These are phyloP conservation scores for Chrysochloris asiatica DNA, from an alignment of 2,113 vertebrate genomes.

Conservation along the genomic window DNA sequence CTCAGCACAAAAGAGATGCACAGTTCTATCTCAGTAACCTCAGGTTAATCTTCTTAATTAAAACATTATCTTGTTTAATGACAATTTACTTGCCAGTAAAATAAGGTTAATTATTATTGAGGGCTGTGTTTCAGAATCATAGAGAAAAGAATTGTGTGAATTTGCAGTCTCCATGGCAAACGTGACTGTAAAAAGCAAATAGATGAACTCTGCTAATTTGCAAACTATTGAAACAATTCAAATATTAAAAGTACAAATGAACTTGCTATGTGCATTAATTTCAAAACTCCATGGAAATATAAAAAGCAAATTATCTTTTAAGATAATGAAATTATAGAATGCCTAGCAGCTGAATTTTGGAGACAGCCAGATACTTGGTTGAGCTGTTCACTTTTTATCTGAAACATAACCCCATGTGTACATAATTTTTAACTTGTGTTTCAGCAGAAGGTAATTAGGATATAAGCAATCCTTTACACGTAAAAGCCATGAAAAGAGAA, in stretches of 20 bases:
- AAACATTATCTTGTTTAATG: slow-evolving; percentile 82
- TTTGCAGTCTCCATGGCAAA: slow-evolving; percentile 52
- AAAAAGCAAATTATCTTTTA: slow-evolving; percentile 22
- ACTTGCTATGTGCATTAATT: slow-evolving; percentile 34
- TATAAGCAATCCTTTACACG: not conserved
- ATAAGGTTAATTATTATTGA: slow-evolving; percentile 83
- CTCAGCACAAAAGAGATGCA: slow-evolving; percentile 78
- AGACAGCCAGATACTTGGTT: not conserved
- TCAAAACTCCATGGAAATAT: slow-evolving; percentile 36
- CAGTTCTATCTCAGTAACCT: slow-evolving; percentile 74
- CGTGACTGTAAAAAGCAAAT: slow-evolving; percentile 35
- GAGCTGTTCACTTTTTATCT: slow-evolving; percentile 1
- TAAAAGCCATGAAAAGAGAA: not conserved
- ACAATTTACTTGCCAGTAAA: slow-evolving; percentile 79
- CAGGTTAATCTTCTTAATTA: slow-evolving; percentile 82
- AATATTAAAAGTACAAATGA: slow-evolving; percentile 60
- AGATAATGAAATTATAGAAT: not conserved
- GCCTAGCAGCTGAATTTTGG: slow-evolving; percentile 22
- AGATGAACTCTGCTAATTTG: slow-evolving; percentile 42
- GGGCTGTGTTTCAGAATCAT: slow-evolving; percentile 70
- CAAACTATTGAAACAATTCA: slow-evolving; percentile 50
- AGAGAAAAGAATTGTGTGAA: slow-evolving; percentile 51
- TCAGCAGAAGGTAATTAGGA: not conserved
- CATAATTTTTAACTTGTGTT: not conserved
- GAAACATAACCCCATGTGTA: not conserved